Evolutionary conservation across 2,113 vertebrate genomes (phyloP).

Genomic region (Mugil cephalus): DNA sequence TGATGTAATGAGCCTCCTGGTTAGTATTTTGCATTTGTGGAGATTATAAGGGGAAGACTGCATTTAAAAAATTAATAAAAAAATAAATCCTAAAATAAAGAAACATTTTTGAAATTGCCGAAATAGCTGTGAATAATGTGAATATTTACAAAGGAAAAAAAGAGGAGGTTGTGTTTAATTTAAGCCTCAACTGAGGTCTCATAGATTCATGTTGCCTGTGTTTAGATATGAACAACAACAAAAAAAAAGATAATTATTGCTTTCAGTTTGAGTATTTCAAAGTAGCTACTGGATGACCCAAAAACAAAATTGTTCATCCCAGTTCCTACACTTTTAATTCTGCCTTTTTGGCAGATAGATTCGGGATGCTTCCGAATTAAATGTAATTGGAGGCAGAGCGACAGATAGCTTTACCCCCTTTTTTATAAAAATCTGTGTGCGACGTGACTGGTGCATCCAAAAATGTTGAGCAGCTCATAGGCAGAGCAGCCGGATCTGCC

Average conservation of each 20-base stretch:
- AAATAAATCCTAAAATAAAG: no score
- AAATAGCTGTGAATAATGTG: conserved; percentile 16
- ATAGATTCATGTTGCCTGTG: conserved; percentile 23
- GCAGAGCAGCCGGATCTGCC: conserved; percentile 30
- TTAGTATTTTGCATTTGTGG: conserved; percentile 19
- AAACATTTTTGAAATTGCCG: conserved; percentile 12
- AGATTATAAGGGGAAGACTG: not conserved
- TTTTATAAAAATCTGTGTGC: conserved; percentile 39
- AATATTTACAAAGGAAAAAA: conserved; percentile 11
- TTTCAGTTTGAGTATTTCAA: conserved; percentile 42
- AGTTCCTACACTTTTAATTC: conserved; percentile 18
- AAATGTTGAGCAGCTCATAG: conserved; percentile 32
- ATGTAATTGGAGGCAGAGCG: conserved; percentile 36
- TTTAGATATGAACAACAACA: conserved; percentile 43
- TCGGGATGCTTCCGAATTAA: conserved; percentile 33
- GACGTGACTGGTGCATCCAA: conserved; percentile 28
- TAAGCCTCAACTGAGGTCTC: not conserved
- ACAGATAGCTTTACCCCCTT: conserved; percentile 40
- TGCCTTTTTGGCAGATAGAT: conserved; percentile 26
- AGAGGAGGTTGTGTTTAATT: conserved; percentile 23
- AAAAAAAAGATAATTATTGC: conserved; percentile 35
- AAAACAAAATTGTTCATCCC: conserved; percentile 42
- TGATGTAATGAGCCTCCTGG: not conserved
- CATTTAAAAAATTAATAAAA: not conserved
- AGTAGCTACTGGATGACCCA: conserved; percentile 16